Percentiles rank a stretch among this genome's conserved stretches.
These are phyloP conservation scores for Laterallus jamaicensis DNA, from an alignment of 2,113 vertebrate species.

Conservation along the genomic window DNA sequence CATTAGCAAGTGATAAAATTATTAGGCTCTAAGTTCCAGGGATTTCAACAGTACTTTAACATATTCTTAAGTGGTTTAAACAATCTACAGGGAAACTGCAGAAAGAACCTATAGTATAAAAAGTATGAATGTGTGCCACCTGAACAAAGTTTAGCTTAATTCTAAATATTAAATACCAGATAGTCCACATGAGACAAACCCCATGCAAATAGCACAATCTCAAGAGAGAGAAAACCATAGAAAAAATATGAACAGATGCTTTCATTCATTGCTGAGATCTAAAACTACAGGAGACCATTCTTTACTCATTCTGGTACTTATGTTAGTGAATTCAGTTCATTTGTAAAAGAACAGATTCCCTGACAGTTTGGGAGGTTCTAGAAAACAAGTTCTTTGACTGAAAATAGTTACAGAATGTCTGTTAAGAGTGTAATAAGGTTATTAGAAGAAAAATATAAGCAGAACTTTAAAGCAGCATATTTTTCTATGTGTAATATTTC, in stretches of 20 bases:
- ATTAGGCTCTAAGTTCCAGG: neutral
- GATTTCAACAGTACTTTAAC: neutral
- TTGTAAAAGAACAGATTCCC: neutral
- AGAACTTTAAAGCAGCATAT: neutral
- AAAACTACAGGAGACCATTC: neutral
- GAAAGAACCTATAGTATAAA: neutral
- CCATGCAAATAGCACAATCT: neutral
- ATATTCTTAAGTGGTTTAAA: neutral
- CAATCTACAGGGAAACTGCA: neutral
- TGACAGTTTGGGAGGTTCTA: neutral
- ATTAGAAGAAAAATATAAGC: neutral
- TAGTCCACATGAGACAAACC: neutral
- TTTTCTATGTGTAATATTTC: neutral
- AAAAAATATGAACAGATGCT: neutral
- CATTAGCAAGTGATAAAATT: neutral
- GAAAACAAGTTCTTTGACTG: neutral
- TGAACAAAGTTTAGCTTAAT: neutral
- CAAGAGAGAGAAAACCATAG: accelerated
- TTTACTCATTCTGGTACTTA: neutral
- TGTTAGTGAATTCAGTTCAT: neutral
- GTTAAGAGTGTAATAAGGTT: neutral
- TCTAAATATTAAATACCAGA: neutral
- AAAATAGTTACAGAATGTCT: neutral
- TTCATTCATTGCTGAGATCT: neutral
- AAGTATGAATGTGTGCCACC: neutral